Conservation (phyloP, 2,113 vertebrate species). For the Phaethornis superciliosus region DNA sequence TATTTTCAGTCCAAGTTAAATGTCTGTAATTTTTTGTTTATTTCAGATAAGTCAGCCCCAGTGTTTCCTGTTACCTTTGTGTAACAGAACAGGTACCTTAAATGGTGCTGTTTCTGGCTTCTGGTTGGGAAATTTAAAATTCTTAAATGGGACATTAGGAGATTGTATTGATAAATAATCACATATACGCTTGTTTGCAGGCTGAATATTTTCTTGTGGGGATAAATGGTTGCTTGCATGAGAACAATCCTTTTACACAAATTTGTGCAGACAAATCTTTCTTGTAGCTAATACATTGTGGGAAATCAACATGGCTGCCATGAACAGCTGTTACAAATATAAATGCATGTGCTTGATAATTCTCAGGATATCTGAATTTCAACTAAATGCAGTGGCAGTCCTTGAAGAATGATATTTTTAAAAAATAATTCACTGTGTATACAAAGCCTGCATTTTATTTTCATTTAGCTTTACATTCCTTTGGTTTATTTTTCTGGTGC, state of each 20-base stretch:
- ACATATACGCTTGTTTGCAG: neutral
- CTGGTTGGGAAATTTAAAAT: constrained; percentile 20
- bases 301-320: constrained; percentile 60
- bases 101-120: neutral
- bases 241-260: constrained; percentile 12
- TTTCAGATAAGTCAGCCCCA: neutral
- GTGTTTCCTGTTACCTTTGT: neutral
- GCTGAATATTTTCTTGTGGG: neutral
- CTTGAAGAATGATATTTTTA: constrained; percentile 10
- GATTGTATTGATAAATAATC: constrained; percentile 44
- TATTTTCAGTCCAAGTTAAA: neutral
- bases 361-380: constrained; percentile 14
- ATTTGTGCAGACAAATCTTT: constrained; percentile 29
- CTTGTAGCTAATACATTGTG: constrained; percentile 36
- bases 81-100: neutral
- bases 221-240: neutral
- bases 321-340: constrained; percentile 38
- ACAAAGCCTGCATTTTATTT: constrained; percentile 31
- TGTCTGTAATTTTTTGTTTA: neutral
- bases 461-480: constrained; percentile 29
- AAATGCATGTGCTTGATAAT: constrained; percentile 9
- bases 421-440: constrained; percentile 20
- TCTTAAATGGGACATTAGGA: neutral
- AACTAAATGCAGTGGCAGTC: neutral
- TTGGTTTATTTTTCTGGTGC: neutral